Evolutionary conservation across 2,888 invertebrate species (phyloP), one percentile per base, ranked within the genome.

Genomic region (Tetanocera ferruginea): DNA sequence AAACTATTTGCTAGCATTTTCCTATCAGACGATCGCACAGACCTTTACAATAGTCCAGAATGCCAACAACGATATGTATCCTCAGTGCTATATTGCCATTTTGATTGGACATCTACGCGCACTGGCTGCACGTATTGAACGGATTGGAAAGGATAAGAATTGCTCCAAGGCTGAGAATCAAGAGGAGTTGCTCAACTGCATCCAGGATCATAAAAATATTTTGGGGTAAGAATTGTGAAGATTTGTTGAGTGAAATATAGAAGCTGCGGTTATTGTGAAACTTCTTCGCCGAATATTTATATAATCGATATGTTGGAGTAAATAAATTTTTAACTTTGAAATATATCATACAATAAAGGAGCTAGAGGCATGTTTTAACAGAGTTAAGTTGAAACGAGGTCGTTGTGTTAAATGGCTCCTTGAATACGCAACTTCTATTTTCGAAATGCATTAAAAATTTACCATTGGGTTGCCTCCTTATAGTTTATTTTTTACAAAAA

Each of bases 181-280:
- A 9, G 55, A 70, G 28, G 85, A 85, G 66, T 69, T 85, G 64
- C 66, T 80, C 23, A 64, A 60, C 6, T 85, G 85, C 57, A 76
- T 85, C 23, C 76, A 72, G 23, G 84, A 83, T 76, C 83, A 85
- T 52, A 79, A 80, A 69, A 82, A 81, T 77, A 70, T 85, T 2
- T 70, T 83, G 34, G 0, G 75, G 84, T 85, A 76, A 82, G 83
- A 80, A 11, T 6, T 2, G n/a, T n/a, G 4, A 11, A 17, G 9
- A 14, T 60, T 5, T 11, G 28, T 3, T 51, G 60, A 1, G 55
- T 55, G 17, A 55, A 1, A 6, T n/a, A 55, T 2, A 23, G 55
- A 55, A 55, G n/a, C 2, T 6, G 17, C 2, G 17, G 52, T n/a
- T 0, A 66, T 34, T 17, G 8, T n/a, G 11, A n/a, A 31, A 31